Base-by-base conservation (phyloP, 2,113 vertebrate species). In the Eudorcas thomsonii region DNA sequence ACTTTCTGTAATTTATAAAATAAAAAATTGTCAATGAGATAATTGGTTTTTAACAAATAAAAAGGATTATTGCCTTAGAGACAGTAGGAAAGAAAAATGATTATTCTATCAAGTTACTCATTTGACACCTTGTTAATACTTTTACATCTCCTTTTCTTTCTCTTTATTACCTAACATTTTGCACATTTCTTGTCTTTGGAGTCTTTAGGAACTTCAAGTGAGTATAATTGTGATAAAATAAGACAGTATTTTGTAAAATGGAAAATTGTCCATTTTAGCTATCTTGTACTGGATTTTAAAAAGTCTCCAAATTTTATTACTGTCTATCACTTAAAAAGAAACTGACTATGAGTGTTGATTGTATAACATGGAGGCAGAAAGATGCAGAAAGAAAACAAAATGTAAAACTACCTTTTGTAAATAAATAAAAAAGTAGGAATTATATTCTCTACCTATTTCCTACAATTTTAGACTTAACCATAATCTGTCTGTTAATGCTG, bases 1-100 rank as follows among this genome's bases (percentile, higher is more conserved):
- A 99, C 81, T 67, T 98, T 92, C 95, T 93, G 50, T 85, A 95
- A 88, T 92, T 88, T 88, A 94, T 95, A 81, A 43, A 54, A 71
- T 86, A 90, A 83, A 84, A 84, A 91, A 48, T 94, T 87, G 16
- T 86, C 39, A 60, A 33, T 91, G 81, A 93, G 88, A 74, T 96
- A 48, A 67, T 91, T 45, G 26, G 39, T 90, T 87, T 96, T 95
- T 83, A 95, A 82, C 26, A 92, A 74, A 80, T 74, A 62, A 87
- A 80, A 52, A 83, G 2, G 71, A 33, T 88, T 57, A 25, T 25
- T 93, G 36, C 64, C 15, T 80, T 77, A 96, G 74, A 90, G 19
- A 88, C 57, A 87, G 26, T 91, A 67, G 43, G 28, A 94, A 90
- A 84, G 74, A 93, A 95, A 95, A 94, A 78, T 83, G 64, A 43